phyloP scores from a whole-genome alignment of 2,797 vertebrate species.

The Typhlichthys subterraneus region DNA sequence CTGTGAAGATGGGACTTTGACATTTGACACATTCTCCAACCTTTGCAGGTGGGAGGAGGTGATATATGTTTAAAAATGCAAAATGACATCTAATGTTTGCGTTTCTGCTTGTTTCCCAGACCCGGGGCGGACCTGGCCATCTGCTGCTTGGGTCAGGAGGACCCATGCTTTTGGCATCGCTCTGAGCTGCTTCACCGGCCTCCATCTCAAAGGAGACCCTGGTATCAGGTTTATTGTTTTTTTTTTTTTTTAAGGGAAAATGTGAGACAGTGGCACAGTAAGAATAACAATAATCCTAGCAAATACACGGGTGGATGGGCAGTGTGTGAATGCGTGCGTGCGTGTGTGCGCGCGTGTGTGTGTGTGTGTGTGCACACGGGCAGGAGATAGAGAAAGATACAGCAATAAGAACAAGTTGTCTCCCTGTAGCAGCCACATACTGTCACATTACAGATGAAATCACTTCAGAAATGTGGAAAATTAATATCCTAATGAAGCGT shows the following conservation, averaged over 20 bases:
- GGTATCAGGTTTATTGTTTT: slow-evolving; percentile 66
- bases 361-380: neutral
- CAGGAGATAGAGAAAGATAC: slow-evolving; percentile 35
- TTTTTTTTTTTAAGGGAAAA: slow-evolving; percentile 78
- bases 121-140: slow-evolving; percentile 75
- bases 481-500: slow-evolving; percentile 98
- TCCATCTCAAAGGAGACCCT: slow-evolving; percentile 87
- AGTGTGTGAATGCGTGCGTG: slow-evolving; percentile 67
- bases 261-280: slow-evolving; percentile 62
- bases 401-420: slow-evolving; percentile 92
- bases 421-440: slow-evolving; percentile 85
- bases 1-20: slow-evolving; percentile 60
- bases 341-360: neutral
- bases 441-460: slow-evolving; percentile 96
- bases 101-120: slow-evolving; percentile 70
- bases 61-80: slow-evolving; percentile 78
- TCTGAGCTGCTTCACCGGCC: slow-evolving; percentile 84
- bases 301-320: slow-evolving; percentile 49
- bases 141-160: slow-evolving; percentile 84
- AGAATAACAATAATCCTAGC: slow-evolving; percentile 78
- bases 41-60: slow-evolving; percentile 71
- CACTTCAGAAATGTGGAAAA: slow-evolving; percentile 93
- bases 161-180: slow-evolving; percentile 82
- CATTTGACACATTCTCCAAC: slow-evolving; percentile 29
- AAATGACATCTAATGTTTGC: slow-evolving; percentile 81